Conservation (phyloP, 2,888 invertebrate genomes). For the Arge pagana region DNA sequence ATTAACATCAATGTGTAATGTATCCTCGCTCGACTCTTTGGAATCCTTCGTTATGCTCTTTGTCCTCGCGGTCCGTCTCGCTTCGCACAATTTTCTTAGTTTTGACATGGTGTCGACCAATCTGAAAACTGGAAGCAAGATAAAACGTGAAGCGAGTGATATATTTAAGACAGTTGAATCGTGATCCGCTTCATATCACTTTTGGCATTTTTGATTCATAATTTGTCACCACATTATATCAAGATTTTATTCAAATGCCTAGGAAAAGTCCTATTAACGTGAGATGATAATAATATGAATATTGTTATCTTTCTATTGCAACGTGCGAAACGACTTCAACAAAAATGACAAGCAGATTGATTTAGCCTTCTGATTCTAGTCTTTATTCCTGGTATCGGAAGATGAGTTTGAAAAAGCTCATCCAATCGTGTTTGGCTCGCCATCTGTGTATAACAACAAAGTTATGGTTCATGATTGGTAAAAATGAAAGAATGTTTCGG, state of each 20-base stretch:
- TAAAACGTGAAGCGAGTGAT: too few species aligned
- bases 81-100: too few species aligned
- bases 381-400: conserved; percentile 30
- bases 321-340: not conserved
- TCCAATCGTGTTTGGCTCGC: conserved; percentile 26
- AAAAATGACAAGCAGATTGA: not conserved
- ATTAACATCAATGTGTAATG: too few species aligned
- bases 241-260: too few species aligned
- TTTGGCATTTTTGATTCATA: too few species aligned
- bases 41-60: not conserved
- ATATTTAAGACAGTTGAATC: too few species aligned
- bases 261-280: not conserved
- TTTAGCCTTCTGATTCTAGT: conserved; percentile 29
- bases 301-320: not conserved
- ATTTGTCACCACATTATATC: too few species aligned
- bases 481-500: conserved; percentile 7
- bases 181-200: too few species aligned
- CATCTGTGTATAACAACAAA: conserved; percentile 30
- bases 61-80: too few species aligned
- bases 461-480: conserved; percentile 45
- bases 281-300: not conserved
- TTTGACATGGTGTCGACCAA: too few species aligned
- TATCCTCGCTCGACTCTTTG: conserved; percentile 9
- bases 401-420: conserved; percentile 28
- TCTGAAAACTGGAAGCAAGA: too few species aligned